A percentile compares a stretch with the other conserved stretches of the same genome.
Conservation (phyloP, 2,888 invertebrate genomes). For the Galerucella calmariensis region DNA sequence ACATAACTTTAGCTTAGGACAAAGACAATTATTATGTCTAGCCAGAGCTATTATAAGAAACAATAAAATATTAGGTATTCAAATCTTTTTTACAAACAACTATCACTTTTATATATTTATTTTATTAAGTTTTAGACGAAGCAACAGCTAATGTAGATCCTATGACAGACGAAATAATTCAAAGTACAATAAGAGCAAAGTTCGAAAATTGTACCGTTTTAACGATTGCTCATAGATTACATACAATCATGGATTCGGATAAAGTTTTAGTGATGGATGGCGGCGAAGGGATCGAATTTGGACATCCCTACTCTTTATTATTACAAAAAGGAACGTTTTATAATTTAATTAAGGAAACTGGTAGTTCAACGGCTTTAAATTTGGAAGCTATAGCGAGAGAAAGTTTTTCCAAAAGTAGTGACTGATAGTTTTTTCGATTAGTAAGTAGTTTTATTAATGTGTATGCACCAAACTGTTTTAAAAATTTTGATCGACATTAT, state of each 20-base stretch:
- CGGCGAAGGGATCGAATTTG: slow-evolving; percentile 80
- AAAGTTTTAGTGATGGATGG: slow-evolving; percentile 83
- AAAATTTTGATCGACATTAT: neutral
- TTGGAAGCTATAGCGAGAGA: slow-evolving; percentile 51
- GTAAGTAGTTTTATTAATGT: neutral
- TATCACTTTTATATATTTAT: slow-evolving; percentile 22
- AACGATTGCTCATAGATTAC: slow-evolving; percentile 85
- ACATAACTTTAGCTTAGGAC: slow-evolving; percentile 63
- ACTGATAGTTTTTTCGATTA: neutral
- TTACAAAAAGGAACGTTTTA: slow-evolving; percentile 57
- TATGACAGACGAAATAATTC: slow-evolving; percentile 81
- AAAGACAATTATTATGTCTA: slow-evolving; percentile 76
- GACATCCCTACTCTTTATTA: slow-evolving; percentile 77
- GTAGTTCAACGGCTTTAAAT: slow-evolving; percentile 59
- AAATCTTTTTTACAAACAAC: slow-evolving; percentile 26
- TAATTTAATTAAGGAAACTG: slow-evolving; percentile 76
- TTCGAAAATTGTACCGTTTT: slow-evolving; percentile 82
- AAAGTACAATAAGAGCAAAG: slow-evolving; percentile 78
- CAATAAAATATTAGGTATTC: slow-evolving; percentile 54
- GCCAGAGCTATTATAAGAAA: slow-evolving; percentile 72
- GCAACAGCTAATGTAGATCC: slow-evolving; percentile 87
- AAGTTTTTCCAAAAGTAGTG: slow-evolving; percentile 31
- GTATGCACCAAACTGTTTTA: neutral
- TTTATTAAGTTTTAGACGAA: slow-evolving; percentile 68
- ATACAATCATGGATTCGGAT: slow-evolving; percentile 89